phyloP scores from a whole-genome alignment of 2,888 invertebrate species.

The Poecilobothrus nobilitatus region DNA sequence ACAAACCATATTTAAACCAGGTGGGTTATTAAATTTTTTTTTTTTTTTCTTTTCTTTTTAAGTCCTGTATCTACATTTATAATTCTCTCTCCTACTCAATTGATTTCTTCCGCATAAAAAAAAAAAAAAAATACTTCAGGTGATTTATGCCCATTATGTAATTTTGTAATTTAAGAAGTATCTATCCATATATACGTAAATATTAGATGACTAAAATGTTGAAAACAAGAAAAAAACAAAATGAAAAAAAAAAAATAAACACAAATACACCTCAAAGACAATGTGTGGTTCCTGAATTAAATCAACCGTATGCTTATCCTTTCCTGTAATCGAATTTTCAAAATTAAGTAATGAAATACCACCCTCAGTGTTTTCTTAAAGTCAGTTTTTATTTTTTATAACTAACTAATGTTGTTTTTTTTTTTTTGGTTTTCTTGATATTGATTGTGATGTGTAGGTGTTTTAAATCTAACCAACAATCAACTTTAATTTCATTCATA shows the following conservation, averaged over 20 bases:
- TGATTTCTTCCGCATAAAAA: too few relatives aligned
- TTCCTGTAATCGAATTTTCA: background rate
- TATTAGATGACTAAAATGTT: background rate
- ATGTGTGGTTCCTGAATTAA: background rate
- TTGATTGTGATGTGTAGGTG: background rate
- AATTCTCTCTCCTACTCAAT: too few relatives aligned
- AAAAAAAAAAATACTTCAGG: too few relatives aligned
- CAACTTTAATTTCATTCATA: background rate
- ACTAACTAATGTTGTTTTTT: background rate
- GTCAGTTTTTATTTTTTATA: background rate
- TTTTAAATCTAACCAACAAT: background rate
- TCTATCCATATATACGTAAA: background rate
- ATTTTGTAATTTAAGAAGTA: too few relatives aligned
- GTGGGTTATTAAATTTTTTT: too few relatives aligned
- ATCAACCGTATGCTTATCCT: background rate
- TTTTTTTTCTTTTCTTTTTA: too few relatives aligned
- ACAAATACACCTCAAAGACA: background rate
- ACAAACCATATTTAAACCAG: too few relatives aligned
- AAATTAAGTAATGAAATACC: slow-evolving; percentile 1
- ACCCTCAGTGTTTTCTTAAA: background rate
- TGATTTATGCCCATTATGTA: too few relatives aligned
- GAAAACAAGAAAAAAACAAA: too few relatives aligned
- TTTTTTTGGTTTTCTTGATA: background rate
- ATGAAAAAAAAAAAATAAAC: too few relatives aligned
- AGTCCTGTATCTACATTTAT: too few relatives aligned